A percentile compares a stretch with the other conserved stretches of the same genome.
phyloP scores from a whole-genome alignment of 2,113 vertebrate species.

The Maccullochella peelii region DNA sequence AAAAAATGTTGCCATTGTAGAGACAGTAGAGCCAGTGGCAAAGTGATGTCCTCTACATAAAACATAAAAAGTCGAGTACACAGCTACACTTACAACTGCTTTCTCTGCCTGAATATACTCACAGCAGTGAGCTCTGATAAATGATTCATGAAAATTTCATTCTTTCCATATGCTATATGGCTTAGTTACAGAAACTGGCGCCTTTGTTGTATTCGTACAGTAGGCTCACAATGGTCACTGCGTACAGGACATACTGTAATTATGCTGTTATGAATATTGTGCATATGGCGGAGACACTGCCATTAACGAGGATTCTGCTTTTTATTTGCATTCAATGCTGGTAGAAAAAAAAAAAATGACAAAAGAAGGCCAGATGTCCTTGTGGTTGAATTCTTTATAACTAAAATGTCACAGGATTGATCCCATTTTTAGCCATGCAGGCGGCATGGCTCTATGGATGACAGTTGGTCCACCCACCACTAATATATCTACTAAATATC shows the following conservation, averaged over 20 bases:
- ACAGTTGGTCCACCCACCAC: not conserved
- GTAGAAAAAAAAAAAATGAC: not conserved
- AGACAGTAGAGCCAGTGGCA: conserved; percentile 55
- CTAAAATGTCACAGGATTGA: not conserved
- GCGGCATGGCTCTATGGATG: not conserved
- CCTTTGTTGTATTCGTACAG: conserved; percentile 31
- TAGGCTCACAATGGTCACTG: not conserved
- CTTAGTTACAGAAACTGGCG: conserved; percentile 3
- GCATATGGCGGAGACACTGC: not conserved
- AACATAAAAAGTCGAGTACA: conserved; percentile 23
- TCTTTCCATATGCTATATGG: conserved; percentile 25
- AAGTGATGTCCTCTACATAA: conserved; percentile 54
- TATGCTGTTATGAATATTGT: conserved; percentile 1
- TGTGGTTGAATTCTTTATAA: not conserved
- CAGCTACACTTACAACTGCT: conserved; percentile 30
- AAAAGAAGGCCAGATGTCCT: not conserved
- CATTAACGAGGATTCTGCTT: conserved; percentile 1
- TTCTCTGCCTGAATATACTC: conserved; percentile 37
- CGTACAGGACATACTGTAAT: not conserved
- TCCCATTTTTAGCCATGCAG: not conserved
- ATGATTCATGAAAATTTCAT: conserved; percentile 57
- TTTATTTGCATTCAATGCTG: not conserved
- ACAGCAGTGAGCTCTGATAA: conserved; percentile 43
- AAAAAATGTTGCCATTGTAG: conserved; percentile 21
- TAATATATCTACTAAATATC: not conserved